Percentiles rank a stretch among this genome's conserved stretches.
Evolutionary conservation across 1,140 invertebrate species (phyloP).

Genomic region (Drosophila mojavensis): DNA sequence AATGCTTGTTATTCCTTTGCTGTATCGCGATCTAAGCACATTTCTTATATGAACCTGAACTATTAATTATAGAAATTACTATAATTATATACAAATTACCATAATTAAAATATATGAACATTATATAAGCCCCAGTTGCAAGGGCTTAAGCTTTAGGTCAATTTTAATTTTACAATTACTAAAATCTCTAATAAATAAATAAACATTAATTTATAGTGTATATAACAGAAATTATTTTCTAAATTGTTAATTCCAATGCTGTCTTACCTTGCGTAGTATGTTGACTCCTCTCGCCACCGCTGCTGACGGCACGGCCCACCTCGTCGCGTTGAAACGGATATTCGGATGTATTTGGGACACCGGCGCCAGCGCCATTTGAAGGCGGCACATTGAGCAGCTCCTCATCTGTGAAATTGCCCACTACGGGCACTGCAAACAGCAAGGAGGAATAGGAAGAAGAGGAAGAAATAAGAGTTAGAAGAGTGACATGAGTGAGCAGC

Average conservation of each 20-base stretch:
- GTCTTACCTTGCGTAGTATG: conserved; percentile 76
- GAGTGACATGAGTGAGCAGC: conserved; percentile 5
- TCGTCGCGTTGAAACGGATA: conserved; percentile 89
- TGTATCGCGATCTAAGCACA: too few species aligned
- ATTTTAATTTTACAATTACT: too few species aligned
- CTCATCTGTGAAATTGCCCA: conserved; percentile 89
- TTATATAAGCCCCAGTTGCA: too few species aligned
- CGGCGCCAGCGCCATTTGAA: conserved; percentile 34
- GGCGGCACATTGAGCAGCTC: conserved; percentile 83
- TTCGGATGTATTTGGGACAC: conserved; percentile 85
- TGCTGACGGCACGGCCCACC: conserved; percentile 85
- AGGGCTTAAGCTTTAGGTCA: too few species aligned
- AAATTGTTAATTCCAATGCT: not conserved
- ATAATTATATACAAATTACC: too few species aligned
- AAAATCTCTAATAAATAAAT: too few species aligned
- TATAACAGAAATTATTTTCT: too few species aligned
- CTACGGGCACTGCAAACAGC: conserved; percentile 85
- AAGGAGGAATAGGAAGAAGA: not conserved
- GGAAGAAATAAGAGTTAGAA: conserved; percentile 6
- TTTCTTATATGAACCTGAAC: too few species aligned
- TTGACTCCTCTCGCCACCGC: conserved; percentile 68
- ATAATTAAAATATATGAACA: too few species aligned
- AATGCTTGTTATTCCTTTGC: too few species aligned
- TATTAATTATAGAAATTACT: too few species aligned
- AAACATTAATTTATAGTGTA: too few species aligned